Evolutionary conservation across 2,888 invertebrate species (phyloP), one percentile per base, ranked within the genome.

Genomic region (Macaria liturata): DNA sequence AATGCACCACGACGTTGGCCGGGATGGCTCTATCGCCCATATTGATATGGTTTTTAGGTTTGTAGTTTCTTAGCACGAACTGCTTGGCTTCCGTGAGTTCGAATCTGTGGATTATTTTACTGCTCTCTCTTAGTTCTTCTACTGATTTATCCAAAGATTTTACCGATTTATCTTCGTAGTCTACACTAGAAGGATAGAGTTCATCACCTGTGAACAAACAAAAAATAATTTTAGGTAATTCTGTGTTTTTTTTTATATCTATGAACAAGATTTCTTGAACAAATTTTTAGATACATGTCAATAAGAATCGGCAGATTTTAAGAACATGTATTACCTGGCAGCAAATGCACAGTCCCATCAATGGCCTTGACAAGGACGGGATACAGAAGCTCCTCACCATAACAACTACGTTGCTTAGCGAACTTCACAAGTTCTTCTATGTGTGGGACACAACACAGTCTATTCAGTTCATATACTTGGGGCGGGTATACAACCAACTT

Each of bases 391-490:
- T 93, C 92, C 60, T 90, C 84, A 44, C 95, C 94, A 49, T 88
- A 75, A 49, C 79, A 78, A 49, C 93, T 93, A 42, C 95, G 92
- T 9, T 93, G 75, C 44, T 85, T 77, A 1, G 95, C 94, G 81
- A 95, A 95, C 43, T 89, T 70, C 6, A 93, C 72, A 32, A 97
- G 82, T 52, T 93, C 75, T 3, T 94, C 91, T 49, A 95, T 80
- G 48, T 93, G 88, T 4, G 79, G 71, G 65, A 95, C 93, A 61
- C 93, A 91, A 0, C 91, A 79, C 32, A 96, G 83, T 50, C 95
- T 92, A 8, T 91, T 90, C 1, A 97, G 79, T 85, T 97, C 97
- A 77, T 97, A 97, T 51, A 93, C 81, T 81, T 97, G 97, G 0
- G 97, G 97, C 3, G 95, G 95, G 48, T 95, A 94, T 9, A 97